A percentile compares a stretch with the other conserved stretches of the same genome.
Conservation (phyloP, 1,140 invertebrate genomes). For the Lepidotrigona ventralis region DNA sequence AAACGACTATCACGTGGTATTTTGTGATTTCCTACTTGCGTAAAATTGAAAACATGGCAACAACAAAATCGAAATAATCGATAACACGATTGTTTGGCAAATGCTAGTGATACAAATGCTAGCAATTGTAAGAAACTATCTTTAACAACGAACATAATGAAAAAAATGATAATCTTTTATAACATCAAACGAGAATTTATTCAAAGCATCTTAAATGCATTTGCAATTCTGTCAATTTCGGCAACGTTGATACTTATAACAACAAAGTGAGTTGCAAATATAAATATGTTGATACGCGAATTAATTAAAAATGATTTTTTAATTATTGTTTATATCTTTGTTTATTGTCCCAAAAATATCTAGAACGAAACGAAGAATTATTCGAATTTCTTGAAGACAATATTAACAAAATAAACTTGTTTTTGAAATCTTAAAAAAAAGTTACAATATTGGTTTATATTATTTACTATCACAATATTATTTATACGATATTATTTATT, state of each 20-base stretch:
- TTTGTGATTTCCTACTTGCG: slow-evolving; percentile 23
- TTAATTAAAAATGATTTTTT: background rate
- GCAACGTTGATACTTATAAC: background rate
- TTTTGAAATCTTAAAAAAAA: no score
- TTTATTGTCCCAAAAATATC: no score
- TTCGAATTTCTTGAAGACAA: no score
- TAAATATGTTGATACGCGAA: background rate
- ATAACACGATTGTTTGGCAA: slow-evolving; percentile 25
- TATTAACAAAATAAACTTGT: no score
- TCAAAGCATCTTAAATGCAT: slow-evolving; percentile 3
- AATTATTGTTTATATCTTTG: no score
- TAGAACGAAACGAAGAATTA: no score
- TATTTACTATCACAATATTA: no score
- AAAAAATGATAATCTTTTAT: background rate
- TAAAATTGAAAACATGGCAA: slow-evolving; percentile 51
- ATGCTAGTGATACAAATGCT: background rate
- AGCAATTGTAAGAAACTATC: background rate
- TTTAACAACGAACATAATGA: background rate
- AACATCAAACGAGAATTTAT: slow-evolving; percentile 5
- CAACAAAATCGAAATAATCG: slow-evolving; percentile 42
- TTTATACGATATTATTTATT: no score
- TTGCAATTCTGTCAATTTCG: slow-evolving; percentile 8
- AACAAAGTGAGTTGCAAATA: background rate
- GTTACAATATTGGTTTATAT: no score
- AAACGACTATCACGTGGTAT: slow-evolving; percentile 61